Conservation (phyloP, 2,797 vertebrate genomes). For the Xyrichtys novacula region DNA sequence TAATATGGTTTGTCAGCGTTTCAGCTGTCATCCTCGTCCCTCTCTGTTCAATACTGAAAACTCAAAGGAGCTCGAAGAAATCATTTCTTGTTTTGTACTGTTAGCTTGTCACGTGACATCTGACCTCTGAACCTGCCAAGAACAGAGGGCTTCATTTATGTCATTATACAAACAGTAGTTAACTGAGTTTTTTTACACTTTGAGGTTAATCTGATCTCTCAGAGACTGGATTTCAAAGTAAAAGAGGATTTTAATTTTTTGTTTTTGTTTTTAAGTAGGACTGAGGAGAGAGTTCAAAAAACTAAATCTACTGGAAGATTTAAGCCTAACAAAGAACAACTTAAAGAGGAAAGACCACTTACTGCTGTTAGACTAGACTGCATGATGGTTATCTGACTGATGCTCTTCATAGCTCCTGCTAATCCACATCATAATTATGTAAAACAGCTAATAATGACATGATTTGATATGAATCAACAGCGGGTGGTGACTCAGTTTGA, state of each 20-base stretch:
- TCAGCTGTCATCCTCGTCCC: conserved; percentile 2
- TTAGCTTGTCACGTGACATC: not conserved
- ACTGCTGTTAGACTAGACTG: too few relatives aligned
- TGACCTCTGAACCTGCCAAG: conserved; percentile 22
- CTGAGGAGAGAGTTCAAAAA: not conserved
- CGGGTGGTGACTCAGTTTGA: not conserved
- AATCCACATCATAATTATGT: not conserved
- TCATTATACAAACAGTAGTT: too few relatives aligned
- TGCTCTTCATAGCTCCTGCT: not conserved
- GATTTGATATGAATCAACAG: not conserved
- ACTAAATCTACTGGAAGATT: not conserved
- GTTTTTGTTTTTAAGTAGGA: not conserved
- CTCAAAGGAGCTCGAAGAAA: not conserved
- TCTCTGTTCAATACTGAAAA: conserved; percentile 33
- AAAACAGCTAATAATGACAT: conserved; percentile 3
- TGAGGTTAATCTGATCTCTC: too few relatives aligned
- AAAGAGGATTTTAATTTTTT: conserved; percentile 8
- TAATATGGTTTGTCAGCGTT: conserved; percentile 31
- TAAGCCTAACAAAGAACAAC: not conserved
- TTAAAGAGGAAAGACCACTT: not conserved
- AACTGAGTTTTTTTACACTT: too few relatives aligned
- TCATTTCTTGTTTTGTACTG: too few relatives aligned
- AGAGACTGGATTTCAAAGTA: too few relatives aligned
- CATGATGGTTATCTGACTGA: not conserved
- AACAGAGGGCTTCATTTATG: not conserved